phyloP scores from a whole-genome alignment of 2,113 vertebrate species.

The Bostrychus sinensis region DNA sequence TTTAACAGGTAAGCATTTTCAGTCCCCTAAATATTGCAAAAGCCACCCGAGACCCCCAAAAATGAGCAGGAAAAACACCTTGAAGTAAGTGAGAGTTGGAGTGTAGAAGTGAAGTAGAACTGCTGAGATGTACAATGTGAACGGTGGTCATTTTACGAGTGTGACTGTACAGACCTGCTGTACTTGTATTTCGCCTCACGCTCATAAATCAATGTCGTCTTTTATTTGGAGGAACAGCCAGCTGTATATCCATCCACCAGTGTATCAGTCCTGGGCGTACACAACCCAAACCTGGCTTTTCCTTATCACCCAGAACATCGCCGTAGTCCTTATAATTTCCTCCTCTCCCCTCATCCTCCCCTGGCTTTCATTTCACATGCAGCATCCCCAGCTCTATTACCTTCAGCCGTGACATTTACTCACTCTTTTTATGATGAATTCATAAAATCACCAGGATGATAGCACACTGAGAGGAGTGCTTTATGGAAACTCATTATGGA shows the following conservation, averaged over 20 bases:
- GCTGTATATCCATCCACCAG: conserved; percentile 34
- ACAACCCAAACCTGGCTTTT: conserved; percentile 46
- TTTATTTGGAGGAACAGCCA: conserved; percentile 68
- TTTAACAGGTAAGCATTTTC: conserved; percentile 8
- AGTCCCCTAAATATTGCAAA: conserved; percentile 4
- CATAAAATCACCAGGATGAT: conserved; percentile 68
- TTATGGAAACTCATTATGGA: conserved; percentile 72
- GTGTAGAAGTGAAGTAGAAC: conserved; percentile 52
- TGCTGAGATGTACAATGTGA: too few species aligned
- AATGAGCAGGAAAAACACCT: not conserved
- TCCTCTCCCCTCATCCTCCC: conserved; percentile 24
- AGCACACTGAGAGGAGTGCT: conserved; percentile 56
- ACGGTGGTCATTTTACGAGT: conserved; percentile 30
- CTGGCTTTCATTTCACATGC: conserved; percentile 51
- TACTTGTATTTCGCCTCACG: conserved; percentile 46
- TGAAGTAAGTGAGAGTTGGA: conserved; percentile 8
- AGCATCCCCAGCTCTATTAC: conserved; percentile 41
- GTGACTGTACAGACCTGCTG: conserved; percentile 44
- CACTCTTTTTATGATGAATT: conserved; percentile 73
- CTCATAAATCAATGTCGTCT: conserved; percentile 75
- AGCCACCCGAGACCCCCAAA: not conserved
- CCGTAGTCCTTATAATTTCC: conserved; percentile 58
- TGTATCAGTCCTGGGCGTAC: conserved; percentile 28
- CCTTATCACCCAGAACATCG: conserved; percentile 64
- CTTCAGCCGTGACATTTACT: conserved; percentile 69